Evolutionary conservation across 2,797 vertebrate species (phyloP).

Genomic region (Pterois miles): DNA sequence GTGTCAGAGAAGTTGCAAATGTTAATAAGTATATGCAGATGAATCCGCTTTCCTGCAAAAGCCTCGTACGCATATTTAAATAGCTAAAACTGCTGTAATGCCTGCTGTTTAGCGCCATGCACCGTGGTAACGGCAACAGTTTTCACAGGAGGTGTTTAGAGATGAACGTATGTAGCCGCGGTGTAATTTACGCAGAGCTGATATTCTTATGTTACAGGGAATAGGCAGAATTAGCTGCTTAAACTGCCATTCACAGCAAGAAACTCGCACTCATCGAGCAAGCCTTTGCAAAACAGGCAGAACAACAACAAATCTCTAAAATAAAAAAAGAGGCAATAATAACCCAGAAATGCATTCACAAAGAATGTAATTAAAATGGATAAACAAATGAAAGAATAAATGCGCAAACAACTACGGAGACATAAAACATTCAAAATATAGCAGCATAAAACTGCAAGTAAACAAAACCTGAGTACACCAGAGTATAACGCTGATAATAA

Average conservation of each 20-base stretch:
- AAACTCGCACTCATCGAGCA: conserved; percentile 13
- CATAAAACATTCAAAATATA: conserved; percentile 23
- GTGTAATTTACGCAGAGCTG: conserved; percentile 34
- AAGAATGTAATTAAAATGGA: conserved; percentile 37
- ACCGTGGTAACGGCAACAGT: background rate
- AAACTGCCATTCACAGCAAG: conserved; percentile 37
- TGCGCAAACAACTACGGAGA: conserved; percentile 7
- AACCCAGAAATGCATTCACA: conserved; percentile 17
- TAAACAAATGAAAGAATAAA: conserved; percentile 28
- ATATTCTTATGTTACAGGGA: conserved; percentile 27
- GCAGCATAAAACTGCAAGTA: background rate
- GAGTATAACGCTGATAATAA: conserved; percentile 25
- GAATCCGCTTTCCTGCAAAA: conserved; percentile 6
- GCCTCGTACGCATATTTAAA: background rate
- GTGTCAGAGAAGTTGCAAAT: conserved; percentile 19
- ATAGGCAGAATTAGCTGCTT: conserved; percentile 37
- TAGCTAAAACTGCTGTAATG: conserved; percentile 5
- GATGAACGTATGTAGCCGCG: conserved; percentile 5
- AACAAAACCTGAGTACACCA: background rate
- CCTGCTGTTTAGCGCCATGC: background rate
- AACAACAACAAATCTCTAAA: conserved; percentile 30
- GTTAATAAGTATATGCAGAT: conserved; percentile 21
- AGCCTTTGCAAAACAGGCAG: conserved; percentile 22
- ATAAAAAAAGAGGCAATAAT: conserved; percentile 31
- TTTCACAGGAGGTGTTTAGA: conserved; percentile 8